Percentiles rank a stretch among this genome's conserved stretches.
These are phyloP conservation scores for Pica pica DNA, from an alignment of 2,113 vertebrate species.

Conservation along the genomic window DNA sequence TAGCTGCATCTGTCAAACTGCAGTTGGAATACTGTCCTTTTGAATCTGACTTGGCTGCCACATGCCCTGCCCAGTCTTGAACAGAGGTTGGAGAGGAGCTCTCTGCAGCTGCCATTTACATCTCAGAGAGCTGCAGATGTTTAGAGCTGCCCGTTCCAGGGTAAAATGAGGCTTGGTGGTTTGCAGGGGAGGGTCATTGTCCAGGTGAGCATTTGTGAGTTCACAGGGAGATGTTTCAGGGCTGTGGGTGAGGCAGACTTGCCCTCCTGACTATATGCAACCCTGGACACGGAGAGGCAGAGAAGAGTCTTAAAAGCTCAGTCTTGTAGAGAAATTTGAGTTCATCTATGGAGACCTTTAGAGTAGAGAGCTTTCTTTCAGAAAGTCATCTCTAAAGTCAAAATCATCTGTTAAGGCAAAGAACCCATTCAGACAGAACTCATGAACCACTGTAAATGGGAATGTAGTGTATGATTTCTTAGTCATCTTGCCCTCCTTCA, in stretches of 20 bases:
- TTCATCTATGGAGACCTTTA: background rate
- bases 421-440: background rate
- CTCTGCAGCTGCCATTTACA: background rate
- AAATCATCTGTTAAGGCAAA: background rate
- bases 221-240: background rate
- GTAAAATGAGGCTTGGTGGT: background rate
- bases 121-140: background rate
- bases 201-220: background rate
- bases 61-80: background rate
- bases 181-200: background rate
- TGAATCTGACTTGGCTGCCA: background rate
- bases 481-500: background rate
- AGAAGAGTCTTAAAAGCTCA: background rate
- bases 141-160: background rate
- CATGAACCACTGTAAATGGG: background rate
- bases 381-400: background rate
- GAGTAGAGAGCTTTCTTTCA: background rate
- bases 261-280: no score
- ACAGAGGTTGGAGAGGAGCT: background rate
- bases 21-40: background rate
- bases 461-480: background rate
- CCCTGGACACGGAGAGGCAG: background rate
- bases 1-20: background rate
- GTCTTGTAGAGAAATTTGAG: background rate
- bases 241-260: background rate